Evolutionary conservation across 2,113 vertebrate genomes (phyloP).

Genomic region (Macrotus californicus): DNA sequence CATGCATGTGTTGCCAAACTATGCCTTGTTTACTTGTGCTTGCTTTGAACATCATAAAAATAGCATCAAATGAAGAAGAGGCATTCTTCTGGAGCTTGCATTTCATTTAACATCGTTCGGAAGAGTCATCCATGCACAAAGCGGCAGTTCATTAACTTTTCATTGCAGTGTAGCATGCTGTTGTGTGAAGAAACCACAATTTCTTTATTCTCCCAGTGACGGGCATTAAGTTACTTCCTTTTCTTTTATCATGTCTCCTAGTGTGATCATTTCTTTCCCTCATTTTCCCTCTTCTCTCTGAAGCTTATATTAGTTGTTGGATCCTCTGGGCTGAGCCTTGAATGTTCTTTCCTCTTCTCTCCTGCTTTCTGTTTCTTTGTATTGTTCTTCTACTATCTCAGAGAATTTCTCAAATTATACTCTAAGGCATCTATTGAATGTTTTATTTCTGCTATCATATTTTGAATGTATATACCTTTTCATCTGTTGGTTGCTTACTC

Average conservation of each 20-base stretch:
- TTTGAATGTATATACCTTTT: constrained; percentile 8
- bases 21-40: background rate
- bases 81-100: background rate
- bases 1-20: background rate
- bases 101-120: background rate
- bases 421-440: background rate
- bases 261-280: background rate
- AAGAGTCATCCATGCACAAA: background rate
- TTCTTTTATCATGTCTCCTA: background rate
- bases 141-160: background rate
- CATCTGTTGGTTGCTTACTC: background rate
- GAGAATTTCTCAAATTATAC: constrained; percentile 23
- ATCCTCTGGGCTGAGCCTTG: background rate
- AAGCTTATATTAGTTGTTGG: background rate
- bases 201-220: background rate
- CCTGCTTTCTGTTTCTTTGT: background rate
- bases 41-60: background rate
- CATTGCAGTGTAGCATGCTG: background rate
- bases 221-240: background rate
- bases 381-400: background rate
- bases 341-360: background rate
- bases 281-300: background rate
- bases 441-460: background rate
- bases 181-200: background rate
- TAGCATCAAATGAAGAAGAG: background rate